Base-by-base conservation (phyloP, 2,888 invertebrate species). In the Athripsodes cinereus region DNA sequence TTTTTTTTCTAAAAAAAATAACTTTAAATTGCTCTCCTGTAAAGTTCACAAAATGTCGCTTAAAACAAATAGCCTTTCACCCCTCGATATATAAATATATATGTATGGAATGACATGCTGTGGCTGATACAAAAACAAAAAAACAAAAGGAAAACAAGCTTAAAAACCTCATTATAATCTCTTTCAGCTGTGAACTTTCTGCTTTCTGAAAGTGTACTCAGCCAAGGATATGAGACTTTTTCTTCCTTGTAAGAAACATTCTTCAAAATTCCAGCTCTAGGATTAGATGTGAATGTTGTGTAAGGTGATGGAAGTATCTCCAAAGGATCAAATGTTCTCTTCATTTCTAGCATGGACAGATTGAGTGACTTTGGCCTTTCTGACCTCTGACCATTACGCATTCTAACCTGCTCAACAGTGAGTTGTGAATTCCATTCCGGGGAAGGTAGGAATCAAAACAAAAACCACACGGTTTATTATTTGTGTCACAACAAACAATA, bases 361-460 rank as follows among this genome's bases (percentile, higher is more conserved):
- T 78, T 79, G 67, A 80, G 74, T 65, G 78, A 78, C 66, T 75
- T 75, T 71, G 80, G 79, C 68, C 79, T 72, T 75, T 77, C 72
- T 46, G 55, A 57, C 52, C 35, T 53, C 19, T 49, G 47, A 16
- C 50, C 40, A 19, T 20, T 34, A 22, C 40, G 35, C 2, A 46
- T 19, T 55, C 58, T 52, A 21, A 55, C 21, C 54, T 58, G 54
- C 54, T 20, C 6, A 13, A 3, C 26, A 26, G 10, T 26, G 26
- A 6, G 26, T 26, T 26, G 26, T 26, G 26, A 6, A 6, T 3
- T 26, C 5, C 3, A 26, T 26, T 26, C 26, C 26, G 10, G 3
- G 3, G 5, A 3, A 26, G 26, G 26, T 3, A 26, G 26, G 26
- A 26, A 26, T 26, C 26, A 26, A 40, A 40, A 40, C 40, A 40